Evolutionary conservation across 2,797 vertebrate species (phyloP), one percentile per base, ranked within the genome.

Genomic region (Peromyscus eremicus): DNA sequence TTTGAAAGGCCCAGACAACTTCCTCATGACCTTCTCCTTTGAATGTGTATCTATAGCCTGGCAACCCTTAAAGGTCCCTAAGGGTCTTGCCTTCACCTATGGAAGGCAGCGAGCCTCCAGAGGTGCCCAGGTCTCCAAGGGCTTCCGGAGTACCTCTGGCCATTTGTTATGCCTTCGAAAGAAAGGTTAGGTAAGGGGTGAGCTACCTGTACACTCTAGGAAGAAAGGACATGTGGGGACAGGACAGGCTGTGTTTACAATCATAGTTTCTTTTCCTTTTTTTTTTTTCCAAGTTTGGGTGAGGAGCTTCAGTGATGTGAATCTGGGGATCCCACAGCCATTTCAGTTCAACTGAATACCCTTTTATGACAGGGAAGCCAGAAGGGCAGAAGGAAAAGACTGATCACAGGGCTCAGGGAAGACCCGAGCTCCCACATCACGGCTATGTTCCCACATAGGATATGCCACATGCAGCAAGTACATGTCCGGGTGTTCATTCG

Each of bases 21-120:
- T 94, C 77, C 68, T 95, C 25, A 52, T 92, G 81, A 40, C 34
- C 49, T 57, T 57, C 83, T 88, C 68, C 49, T 76, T n/a, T 62
- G 62, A 79, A 37, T n/a, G 27, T 0, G 37, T n/a, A 55, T 23
- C 40, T 49, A 57, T 0, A 43, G 60, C 82, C 64, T 11, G 57
- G 43, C 0, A 1, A 32, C 60, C 64, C 70, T 62, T n/a, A 19
- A 10, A 43, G 6, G 57, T 3, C 49, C 73, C 87, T 1, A 32
- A 14, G 73, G 82, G 21, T 57, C 12, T 32, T 6, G 16, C 29
- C 64, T 83, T 86, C n/a, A 0, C 62, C 80, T 32, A 27, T 1
- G 46, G 89, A 73, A 89, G 76, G 81, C 64, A 0, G 17, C 55
- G n/a, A 32, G 3, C 10, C 21, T 68, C 57, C 34, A 17, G 62